Conservation (phyloP, 2,888 invertebrate genomes). For the Stenchaetothrips biformis region DNA sequence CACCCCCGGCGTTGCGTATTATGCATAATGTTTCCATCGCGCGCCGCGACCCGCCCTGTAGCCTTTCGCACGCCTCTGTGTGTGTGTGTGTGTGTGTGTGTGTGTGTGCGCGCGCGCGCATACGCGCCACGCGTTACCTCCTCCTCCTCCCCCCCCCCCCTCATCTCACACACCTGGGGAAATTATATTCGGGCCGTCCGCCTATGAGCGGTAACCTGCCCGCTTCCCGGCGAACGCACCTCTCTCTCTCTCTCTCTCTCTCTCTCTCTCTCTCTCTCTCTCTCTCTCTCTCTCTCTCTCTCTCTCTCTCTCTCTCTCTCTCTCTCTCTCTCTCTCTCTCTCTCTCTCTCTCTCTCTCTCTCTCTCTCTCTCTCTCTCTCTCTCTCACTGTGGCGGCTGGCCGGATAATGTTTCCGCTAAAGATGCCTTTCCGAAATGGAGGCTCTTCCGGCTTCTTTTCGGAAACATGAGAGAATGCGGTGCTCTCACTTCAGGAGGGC, state of each 20-base stretch:
- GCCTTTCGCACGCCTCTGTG: no score
- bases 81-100: no score
- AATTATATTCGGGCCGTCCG: neutral
- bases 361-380: neutral
- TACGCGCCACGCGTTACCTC: neutral
- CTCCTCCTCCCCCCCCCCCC: neutral
- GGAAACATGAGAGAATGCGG: no score
- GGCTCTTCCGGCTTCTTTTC: no score
- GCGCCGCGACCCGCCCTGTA: neutral
- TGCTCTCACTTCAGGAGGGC: no score
- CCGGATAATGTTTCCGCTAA: no score
- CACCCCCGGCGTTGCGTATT: conserved; percentile 5
- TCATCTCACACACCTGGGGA: neutral
- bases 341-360: neutral
- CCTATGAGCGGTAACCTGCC: neutral
- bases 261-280: neutral
- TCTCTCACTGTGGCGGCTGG: neutral
- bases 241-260: neutral
- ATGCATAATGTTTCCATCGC: conserved; percentile 25
- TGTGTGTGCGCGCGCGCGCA: neutral
- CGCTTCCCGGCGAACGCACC: neutral
- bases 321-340: neutral
- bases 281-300: no score
- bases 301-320: no score
- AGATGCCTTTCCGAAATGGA: no score